Percentiles rank a stretch among this genome's conserved stretches.
Conservation (phyloP, 2,113 vertebrate genomes). For the Pseudolaguvia tuberculata region DNA sequence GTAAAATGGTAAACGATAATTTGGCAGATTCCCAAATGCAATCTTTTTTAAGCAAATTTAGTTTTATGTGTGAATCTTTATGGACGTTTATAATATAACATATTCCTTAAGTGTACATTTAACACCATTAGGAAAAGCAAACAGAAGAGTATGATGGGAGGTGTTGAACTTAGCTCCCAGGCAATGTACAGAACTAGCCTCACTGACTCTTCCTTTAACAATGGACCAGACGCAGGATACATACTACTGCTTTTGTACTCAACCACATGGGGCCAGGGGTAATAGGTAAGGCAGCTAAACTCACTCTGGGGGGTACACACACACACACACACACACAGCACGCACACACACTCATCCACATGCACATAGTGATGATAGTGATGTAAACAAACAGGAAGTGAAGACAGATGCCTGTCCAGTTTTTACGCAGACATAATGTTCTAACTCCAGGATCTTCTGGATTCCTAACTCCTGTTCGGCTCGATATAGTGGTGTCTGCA, state of each 20-base stretch:
- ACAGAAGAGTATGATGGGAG: constrained; percentile 33
- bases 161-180: constrained; percentile 11
- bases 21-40: no score
- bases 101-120: constrained; percentile 1
- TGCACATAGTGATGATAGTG: background rate
- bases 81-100: no score
- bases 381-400: constrained; percentile 5
- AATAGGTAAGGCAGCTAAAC: constrained; percentile 58
- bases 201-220: constrained; percentile 64
- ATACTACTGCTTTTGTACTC: constrained; percentile 61
- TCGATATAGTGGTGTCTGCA: background rate
- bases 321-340: background rate
- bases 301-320: constrained; percentile 51
- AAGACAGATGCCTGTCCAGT: background rate
- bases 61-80: background rate
- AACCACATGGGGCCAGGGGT: constrained; percentile 65
- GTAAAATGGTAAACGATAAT: background rate
- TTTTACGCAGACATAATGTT: background rate
- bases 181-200: constrained; percentile 49
- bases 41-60: background rate
- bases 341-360: background rate
- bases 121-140: constrained; percentile 38
- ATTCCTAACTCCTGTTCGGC: background rate
- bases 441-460: background rate
- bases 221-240: constrained; percentile 67